A percentile compares a stretch with the other conserved stretches of the same genome.
phyloP scores from a whole-genome alignment of 2,888 invertebrate genomes.

The Drosophila mulleri region DNA sequence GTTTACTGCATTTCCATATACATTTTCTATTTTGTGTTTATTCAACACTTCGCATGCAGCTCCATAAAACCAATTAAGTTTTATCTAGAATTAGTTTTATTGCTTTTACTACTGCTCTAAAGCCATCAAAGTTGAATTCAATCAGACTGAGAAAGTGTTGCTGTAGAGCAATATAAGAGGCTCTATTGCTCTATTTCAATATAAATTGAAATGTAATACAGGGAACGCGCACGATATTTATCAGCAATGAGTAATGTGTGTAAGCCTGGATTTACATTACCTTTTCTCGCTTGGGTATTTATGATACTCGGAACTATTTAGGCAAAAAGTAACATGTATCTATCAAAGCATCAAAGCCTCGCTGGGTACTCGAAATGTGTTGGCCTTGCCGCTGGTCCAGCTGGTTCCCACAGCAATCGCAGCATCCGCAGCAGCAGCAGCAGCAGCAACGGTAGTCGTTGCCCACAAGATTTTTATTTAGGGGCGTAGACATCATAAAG shows the following conservation, averaged over 20 bases:
- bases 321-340: conserved; percentile 13
- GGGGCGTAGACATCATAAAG: conserved; percentile 75
- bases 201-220: neutral
- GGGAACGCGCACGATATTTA: conserved; percentile 11
- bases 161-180: conserved; percentile 4
- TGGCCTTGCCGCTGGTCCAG: conserved; percentile 29
- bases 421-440: neutral
- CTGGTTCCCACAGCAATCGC: conserved; percentile 47
- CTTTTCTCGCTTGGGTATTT: conserved; percentile 7
- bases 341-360: conserved; percentile 22
- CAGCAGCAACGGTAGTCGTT: conserved; percentile 59
- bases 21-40: conserved; percentile 11
- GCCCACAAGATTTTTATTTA: conserved; percentile 27
- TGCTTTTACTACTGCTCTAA: conserved; percentile 28
- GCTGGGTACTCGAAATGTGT: conserved; percentile 1
- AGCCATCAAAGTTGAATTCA: conserved; percentile 20
- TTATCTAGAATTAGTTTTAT: conserved; percentile 14
- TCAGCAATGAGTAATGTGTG: conserved; percentile 14
- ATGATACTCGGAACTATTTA: conserved; percentile 37
- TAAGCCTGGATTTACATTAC: conserved; percentile 16
- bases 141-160: neutral
- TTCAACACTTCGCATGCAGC: neutral
- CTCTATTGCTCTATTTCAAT: conserved; percentile 1
- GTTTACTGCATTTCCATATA: neutral
- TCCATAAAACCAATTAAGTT: conserved; percentile 8